Conservation (phyloP, 2,113 vertebrate species). For the Dipodomys ordii region DNA sequence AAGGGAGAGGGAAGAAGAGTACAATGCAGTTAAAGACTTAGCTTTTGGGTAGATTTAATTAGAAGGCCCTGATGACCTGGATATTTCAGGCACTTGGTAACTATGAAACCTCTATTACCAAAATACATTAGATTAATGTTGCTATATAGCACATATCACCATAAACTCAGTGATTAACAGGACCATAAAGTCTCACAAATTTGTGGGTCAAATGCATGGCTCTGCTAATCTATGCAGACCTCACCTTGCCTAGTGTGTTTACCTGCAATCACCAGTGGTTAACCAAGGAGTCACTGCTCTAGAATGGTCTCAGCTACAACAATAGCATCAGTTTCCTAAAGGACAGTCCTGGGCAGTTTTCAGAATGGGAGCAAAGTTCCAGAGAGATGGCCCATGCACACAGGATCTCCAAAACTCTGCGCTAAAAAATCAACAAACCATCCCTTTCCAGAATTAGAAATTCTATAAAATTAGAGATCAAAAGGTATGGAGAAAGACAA, state of each 20-base stretch:
- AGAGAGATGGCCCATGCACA: neutral
- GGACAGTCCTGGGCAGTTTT: neutral
- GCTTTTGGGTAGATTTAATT: neutral
- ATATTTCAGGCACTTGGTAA: neutral
- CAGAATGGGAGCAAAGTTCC: neutral
- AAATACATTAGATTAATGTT: neutral
- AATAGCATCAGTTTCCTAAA: neutral
- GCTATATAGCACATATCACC: neutral
- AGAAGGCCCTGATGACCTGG: neutral
- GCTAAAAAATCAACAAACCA: neutral
- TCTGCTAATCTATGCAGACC: neutral
- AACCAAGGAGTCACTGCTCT: neutral
- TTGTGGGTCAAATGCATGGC: neutral
- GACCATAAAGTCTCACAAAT: neutral
- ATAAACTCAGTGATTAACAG: slow-evolving; percentile 6
- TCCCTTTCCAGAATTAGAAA: neutral
- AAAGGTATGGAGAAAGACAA: neutral
- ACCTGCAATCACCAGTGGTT: neutral
- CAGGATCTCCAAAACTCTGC: neutral
- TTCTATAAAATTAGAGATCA: neutral
- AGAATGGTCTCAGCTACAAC: no score
- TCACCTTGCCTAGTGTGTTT: neutral
- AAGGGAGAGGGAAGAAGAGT: neutral
- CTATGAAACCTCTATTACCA: neutral
- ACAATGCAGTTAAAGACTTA: neutral